phyloP scores from a whole-genome alignment of 1,140 invertebrate genomes.

The Drosophila ohnishii region DNA sequence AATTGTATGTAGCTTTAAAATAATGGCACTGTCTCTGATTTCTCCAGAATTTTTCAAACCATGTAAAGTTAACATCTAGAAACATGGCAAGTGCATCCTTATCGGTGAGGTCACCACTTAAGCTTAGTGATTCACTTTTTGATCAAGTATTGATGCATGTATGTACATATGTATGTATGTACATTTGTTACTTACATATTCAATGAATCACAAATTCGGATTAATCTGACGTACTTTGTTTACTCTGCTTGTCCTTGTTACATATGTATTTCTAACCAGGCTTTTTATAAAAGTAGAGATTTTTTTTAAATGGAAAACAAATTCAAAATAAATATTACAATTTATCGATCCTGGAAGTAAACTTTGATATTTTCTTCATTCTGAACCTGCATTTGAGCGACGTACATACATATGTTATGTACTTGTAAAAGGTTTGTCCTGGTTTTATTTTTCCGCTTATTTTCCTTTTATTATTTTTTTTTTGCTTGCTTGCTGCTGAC shows the following conservation, averaged over 20 bases:
- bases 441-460: constrained; percentile 8
- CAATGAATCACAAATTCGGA: background rate
- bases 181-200: background rate
- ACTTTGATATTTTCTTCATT: background rate
- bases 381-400: constrained; percentile 2
- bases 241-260: background rate
- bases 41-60: background rate
- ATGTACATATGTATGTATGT: background rate
- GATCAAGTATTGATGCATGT: background rate
- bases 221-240: background rate
- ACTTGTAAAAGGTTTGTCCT: constrained; percentile 25
- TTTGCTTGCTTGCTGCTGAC: constrained; percentile 23
- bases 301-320: too few relatives aligned
- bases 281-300: too few relatives aligned
- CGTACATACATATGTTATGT: background rate
- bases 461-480: background rate
- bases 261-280: background rate
- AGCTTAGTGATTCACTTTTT: background rate
- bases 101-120: constrained; percentile 6
- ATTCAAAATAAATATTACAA: background rate
- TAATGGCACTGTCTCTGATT: background rate
- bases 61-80: background rate
- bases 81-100: background rate
- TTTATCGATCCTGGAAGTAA: background rate
- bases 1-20: background rate